Evolutionary conservation across 2,888 invertebrate genomes (phyloP).

Genomic region (Hoplodrina blanda): DNA sequence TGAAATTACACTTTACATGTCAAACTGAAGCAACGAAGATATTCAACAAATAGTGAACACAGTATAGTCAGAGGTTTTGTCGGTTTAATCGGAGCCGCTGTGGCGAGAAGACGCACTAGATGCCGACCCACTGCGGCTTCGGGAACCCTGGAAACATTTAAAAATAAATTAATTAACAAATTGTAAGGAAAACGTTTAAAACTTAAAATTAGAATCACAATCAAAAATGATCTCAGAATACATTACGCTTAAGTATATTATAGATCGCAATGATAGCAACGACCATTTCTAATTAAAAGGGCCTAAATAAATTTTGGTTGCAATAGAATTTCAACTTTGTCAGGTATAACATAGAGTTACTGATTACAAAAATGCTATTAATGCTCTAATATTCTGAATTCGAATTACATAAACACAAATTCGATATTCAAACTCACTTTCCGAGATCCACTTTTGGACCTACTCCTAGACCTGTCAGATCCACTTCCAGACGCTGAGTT

Average conservation of each 20-base stretch:
- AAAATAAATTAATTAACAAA: not conserved
- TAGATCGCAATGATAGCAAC: too few species aligned
- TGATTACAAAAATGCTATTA: not conserved
- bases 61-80: conserved; percentile 8
- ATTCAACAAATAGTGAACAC: conserved; percentile 20
- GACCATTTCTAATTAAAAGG: too few species aligned
- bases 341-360: not conserved
- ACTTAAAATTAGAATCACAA: too few species aligned
- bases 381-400: not conserved
- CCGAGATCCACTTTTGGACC: conserved; percentile 83
- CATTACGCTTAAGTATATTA: not conserved
- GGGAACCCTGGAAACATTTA: conserved; percentile 78
- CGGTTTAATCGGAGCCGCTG: conserved; percentile 81
- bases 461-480: conserved; percentile 81
- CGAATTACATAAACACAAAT: not conserved
- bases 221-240: not conserved
- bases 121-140: conserved; percentile 86
- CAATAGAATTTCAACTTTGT: not conserved
- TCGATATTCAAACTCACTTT: conserved; percentile 68
- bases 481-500: conserved; percentile 80
- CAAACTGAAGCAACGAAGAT: conserved; percentile 17
- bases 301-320: not conserved
- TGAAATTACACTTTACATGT: conserved; percentile 59
- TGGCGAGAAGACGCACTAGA: conserved; percentile 85
- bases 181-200: too few species aligned